These are phyloP conservation scores for Epinotia ramella DNA, from an alignment of 2,888 invertebrate species.

Conservation along the genomic window DNA sequence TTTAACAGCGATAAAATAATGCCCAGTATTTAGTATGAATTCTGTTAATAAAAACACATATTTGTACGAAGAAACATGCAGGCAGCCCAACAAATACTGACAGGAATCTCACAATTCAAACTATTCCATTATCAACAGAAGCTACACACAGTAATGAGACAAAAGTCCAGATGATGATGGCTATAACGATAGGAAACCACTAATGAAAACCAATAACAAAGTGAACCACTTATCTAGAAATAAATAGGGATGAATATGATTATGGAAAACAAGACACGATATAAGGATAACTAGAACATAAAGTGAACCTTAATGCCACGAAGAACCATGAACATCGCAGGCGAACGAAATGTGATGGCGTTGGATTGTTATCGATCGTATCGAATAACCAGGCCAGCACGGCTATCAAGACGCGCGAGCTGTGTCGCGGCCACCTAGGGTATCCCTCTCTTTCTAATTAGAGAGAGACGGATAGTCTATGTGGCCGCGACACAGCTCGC, in stretches of 20 bases:
- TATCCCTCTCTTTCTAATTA: no score
- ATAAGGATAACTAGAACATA: constrained; percentile 1
- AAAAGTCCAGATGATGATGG: neutral
- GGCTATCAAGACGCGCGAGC: no score
- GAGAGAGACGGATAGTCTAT: no score
- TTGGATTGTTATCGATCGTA: no score
- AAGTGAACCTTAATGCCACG: neutral
- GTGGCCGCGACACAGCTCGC: no score
- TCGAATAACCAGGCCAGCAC: no score
- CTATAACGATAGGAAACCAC: neutral
- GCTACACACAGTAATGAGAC: neutral
- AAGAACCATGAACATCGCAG: neutral
- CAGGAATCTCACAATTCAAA: neutral
- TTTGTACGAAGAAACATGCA: constrained; percentile 29
- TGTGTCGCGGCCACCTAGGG: no score
- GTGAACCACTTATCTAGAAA: neutral
- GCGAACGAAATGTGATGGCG: neutral
- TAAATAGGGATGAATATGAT: neutral
- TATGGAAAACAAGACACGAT: neutral
- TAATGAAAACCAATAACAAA: neutral
- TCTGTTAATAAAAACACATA: neutral
- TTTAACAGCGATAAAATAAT: neutral
- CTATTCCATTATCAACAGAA: neutral
- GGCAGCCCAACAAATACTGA: neutral
- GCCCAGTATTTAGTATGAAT: neutral